Evolutionary conservation across 2,888 invertebrate genomes (phyloP).

Genomic region (Eupsilia transversa): DNA sequence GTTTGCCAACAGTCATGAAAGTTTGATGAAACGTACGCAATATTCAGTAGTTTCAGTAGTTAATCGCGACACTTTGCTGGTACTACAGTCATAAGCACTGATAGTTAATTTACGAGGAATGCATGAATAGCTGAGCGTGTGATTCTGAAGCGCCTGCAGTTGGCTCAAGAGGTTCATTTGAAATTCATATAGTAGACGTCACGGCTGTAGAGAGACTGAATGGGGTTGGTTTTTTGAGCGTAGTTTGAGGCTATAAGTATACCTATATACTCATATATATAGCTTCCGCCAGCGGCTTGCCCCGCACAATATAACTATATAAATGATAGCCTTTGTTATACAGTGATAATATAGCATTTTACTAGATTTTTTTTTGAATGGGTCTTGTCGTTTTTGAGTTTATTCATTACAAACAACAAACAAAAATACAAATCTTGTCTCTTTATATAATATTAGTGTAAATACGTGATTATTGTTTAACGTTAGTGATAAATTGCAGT

Average conservation of each 20-base stretch:
- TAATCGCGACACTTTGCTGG: constrained; percentile 63
- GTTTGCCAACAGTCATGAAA: constrained; percentile 46
- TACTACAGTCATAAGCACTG: constrained; percentile 61
- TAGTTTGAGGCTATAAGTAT: not conserved
- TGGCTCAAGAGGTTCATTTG: constrained; percentile 80
- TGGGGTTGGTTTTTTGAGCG: constrained; percentile 19
- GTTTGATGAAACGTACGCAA: constrained; percentile 50
- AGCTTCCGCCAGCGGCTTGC: too few relatives aligned
- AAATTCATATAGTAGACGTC: constrained; percentile 77
- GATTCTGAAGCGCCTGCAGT: constrained; percentile 74
- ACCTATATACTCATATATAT: too few relatives aligned
- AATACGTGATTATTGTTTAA: too few relatives aligned
- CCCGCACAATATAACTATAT: too few relatives aligned
- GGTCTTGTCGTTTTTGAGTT: too few relatives aligned
- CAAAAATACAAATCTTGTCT: too few relatives aligned
- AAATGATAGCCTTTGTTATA: too few relatives aligned
- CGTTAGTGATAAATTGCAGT: not conserved
- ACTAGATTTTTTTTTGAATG: too few relatives aligned
- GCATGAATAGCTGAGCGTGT: constrained; percentile 78
- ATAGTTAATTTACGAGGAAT: constrained; percentile 79
- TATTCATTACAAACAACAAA: too few relatives aligned
- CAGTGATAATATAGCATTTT: too few relatives aligned
- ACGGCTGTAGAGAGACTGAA: constrained; percentile 53
- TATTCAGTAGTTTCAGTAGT: constrained; percentile 60
- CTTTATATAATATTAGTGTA: too few relatives aligned